Evolutionary conservation across 1,140 invertebrate species (phyloP).

Genomic region (Brachystomella parvula): DNA sequence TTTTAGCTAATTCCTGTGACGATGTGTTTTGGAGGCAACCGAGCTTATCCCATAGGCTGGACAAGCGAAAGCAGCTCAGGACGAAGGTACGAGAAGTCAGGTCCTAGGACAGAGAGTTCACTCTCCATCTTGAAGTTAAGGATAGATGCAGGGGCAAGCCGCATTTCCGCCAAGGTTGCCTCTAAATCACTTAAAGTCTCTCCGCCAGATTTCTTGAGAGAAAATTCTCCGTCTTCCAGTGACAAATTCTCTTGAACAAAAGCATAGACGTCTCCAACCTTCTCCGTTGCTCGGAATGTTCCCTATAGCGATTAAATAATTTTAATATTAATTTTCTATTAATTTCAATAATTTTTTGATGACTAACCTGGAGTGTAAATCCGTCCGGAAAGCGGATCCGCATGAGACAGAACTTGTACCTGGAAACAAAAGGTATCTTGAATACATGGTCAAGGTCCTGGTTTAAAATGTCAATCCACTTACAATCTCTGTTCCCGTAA

Average conservation of each 20-base stretch:
- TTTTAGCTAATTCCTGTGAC: conserved; percentile 62
- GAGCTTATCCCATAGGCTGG: conserved; percentile 45
- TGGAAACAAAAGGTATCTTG: too few relatives aligned
- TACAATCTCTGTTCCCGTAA: conserved; percentile 61
- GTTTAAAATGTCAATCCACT: too few relatives aligned
- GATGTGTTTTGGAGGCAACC: conserved; percentile 91
- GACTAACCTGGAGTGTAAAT: conserved; percentile 62
- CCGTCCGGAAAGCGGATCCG: conserved; percentile 80
- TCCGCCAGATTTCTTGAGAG: conserved; percentile 53
- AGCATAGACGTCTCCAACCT: conserved; percentile 56
- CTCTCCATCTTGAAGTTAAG: conserved; percentile 58
- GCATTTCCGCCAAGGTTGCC: conserved; percentile 58
- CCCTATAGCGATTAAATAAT: conserved; percentile 48
- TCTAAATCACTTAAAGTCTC: conserved; percentile 53
- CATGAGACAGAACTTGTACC: conserved; percentile 78
- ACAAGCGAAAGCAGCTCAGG: conserved; percentile 63
- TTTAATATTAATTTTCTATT: background rate
- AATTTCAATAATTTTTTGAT: background rate
- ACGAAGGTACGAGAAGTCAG: conserved; percentile 57
- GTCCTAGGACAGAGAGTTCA: conserved; percentile 44
- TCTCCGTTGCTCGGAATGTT: conserved; percentile 72
- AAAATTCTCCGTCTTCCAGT: conserved; percentile 56
- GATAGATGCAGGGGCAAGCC: conserved; percentile 65
- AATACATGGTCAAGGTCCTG: too few relatives aligned
- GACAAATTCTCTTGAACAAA: conserved; percentile 65